Base-by-base conservation (phyloP, 2,888 invertebrate species). In the Eristalis pertinax region DNA sequence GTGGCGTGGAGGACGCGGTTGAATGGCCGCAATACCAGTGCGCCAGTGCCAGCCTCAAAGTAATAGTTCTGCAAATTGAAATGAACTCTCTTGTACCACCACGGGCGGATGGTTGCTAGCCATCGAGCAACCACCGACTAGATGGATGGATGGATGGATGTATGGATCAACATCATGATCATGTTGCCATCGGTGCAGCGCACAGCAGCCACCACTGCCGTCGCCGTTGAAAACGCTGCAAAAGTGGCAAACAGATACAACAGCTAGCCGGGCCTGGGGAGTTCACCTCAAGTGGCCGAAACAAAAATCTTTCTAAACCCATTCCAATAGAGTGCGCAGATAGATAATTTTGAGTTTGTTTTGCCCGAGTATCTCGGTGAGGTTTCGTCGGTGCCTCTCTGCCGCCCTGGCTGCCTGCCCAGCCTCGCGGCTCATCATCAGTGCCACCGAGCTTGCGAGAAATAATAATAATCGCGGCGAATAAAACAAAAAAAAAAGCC, bases 11-110 rank as follows among this genome's bases (percentile, higher is more conserved):
- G 41, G 68, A 85, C 24, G 69, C 69, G 73, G 77, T 70, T 64
- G 86, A 70, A 75, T 78, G 64, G 82, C 70, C 62, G 75, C 86
- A 67, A 74, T 82, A 70, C 58, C 5, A 70, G 63, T 32, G 32
- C 74, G 60, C 76, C 41, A 70, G 35, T 70, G 62, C 78, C 76
- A 73, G 84, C 80, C 84, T 84, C 75, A 87, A 87, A 87, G 84
- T 87, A 87, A 87, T 87, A 84, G 87, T 80, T 87, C 79, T 80
- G 87, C 87, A 87, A 87, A 87, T 87, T 87, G 86, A 87, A 87
- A 84, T 87, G 84, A 87, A 87, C 84, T 87, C 86, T 82, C 41
- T 78, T 65, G 60, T 74, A 65, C 2, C 74, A 64, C 69, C 68
- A 82, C 77, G 73, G 69, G 64, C 58, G 85, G 73, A 81, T 74